These are phyloP conservation scores for Gracilinanus agilis DNA, from an alignment of 2,113 vertebrate species.

Conservation along the genomic window DNA sequence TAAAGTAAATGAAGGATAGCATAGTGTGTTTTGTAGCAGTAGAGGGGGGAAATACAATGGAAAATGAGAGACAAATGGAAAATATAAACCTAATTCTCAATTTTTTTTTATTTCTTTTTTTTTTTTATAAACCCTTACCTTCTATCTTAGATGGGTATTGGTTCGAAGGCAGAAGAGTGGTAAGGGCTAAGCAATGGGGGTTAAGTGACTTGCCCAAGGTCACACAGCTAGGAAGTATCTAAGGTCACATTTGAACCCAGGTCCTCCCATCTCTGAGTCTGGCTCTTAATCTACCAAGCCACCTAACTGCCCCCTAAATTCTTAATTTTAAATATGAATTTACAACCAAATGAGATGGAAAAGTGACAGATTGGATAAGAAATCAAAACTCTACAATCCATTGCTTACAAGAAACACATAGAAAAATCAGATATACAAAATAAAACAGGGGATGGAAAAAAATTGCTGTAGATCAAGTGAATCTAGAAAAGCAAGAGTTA, in stretches of 20 bases:
- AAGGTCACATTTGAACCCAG: too few species aligned
- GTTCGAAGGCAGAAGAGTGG: too few species aligned
- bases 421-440: neutral
- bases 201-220: too few species aligned
- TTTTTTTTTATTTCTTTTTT: too few species aligned
- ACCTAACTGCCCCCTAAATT: too few species aligned
- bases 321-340: neutral
- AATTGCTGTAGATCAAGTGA: neutral
- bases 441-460: neutral
- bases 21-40: neutral
- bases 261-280: too few species aligned
- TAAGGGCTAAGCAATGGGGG: too few species aligned
- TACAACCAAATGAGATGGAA: neutral
- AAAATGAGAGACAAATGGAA: neutral
- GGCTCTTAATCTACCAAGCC: too few species aligned
- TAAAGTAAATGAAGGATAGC: neutral
- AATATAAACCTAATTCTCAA: neutral
- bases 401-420: neutral
- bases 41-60: neutral
- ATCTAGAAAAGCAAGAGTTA: neutral
- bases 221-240: too few species aligned
- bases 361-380: neutral
- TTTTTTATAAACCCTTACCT: too few species aligned
- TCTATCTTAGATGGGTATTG: too few species aligned
- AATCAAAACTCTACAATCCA: neutral